Percentiles rank a stretch among this genome's conserved stretches.
Evolutionary conservation across 2,113 vertebrate species (phyloP).

Genomic region (Calidris pygmaea): DNA sequence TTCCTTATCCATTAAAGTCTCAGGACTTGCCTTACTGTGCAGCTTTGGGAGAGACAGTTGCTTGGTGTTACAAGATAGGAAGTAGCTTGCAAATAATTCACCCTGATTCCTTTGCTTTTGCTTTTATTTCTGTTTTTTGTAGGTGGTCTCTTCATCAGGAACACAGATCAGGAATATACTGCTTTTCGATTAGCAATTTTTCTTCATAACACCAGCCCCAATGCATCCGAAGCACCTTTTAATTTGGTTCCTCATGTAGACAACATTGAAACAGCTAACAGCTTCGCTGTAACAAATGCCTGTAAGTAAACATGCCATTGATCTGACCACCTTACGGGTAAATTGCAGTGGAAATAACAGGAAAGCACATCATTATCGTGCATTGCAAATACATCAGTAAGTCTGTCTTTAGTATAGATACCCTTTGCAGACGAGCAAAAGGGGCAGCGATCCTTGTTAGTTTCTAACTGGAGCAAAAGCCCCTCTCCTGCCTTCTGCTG

Average conservation of each 20-base stretch:
- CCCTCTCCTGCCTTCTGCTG: slow-evolving; percentile 33
- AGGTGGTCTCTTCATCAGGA: slow-evolving; percentile 99
- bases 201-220: slow-evolving; percentile 99
- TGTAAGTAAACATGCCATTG: slow-evolving; percentile 85
- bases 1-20: slow-evolving; percentile 2
- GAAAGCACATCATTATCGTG: not conserved
- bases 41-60: slow-evolving; percentile 1
- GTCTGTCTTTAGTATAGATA: not conserved
- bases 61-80: not conserved
- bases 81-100: slow-evolving; percentile 40
- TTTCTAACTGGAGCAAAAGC: slow-evolving; percentile 32
- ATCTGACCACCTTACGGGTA: slow-evolving; percentile 28
- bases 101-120: slow-evolving; percentile 5
- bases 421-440: not conserved
- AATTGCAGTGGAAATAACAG: slow-evolving; percentile 31
- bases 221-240: slow-evolving; percentile 97
- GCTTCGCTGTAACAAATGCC: slow-evolving; percentile 98
- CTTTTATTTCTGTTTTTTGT: slow-evolving; percentile 18
- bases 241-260: slow-evolving; percentile 99
- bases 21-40: not conserved
- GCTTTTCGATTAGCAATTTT: slow-evolving; percentile 98
- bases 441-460: slow-evolving; percentile 25
- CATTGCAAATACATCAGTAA: not conserved
- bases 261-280: slow-evolving; percentile 99
- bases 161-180: slow-evolving; percentile 99